Evolutionary conservation across 2,888 invertebrate species (phyloP), one percentile per base, ranked within the genome.

Genomic region (Teinopalpus imperialis): DNA sequence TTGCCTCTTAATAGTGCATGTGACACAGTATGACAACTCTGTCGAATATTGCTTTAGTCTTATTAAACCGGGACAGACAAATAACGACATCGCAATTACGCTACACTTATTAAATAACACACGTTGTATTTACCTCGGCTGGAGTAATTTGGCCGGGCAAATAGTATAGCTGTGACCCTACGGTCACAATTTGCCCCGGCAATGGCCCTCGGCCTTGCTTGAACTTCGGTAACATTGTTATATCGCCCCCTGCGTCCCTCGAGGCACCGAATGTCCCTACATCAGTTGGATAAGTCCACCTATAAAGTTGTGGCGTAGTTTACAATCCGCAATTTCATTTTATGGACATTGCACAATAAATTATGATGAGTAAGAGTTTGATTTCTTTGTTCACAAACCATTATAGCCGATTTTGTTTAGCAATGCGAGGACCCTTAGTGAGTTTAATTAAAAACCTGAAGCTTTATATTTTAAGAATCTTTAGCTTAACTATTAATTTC

Each of bases 151-250:
- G 64, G 69, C 55, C 67, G 67, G 58, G 72, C 63, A 79, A 79
- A 81, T 75, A 81, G 70, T 69, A 70, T 68, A 66, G 59, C 63
- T 66, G 72, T 78, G 76, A 81, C 78, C 81, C 72, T 75, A 78
- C 73, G 79, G 74, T 79, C 74, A 77, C 77, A 81, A 79, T 80
- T 79, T 81, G 75, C 72, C 63, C 66, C 63, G 61, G 65, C 69
- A 66, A 74, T 75, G 74, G 78, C 78, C 73, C 72, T 64, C 74
- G 73, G 78, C 73, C 75, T 74, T 75, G 74, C 72, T 73, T 77
- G 74, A 81, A 81, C 81, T 83, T 75, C 64, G 69, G 72, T 85
- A 85, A 86, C 82, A 69, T 70, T 74, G 81, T 85, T 86, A 85
- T 68, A 65, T 66, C 65, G 69, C 78, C 81, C 40, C 79, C 73